Conservation (phyloP, 2,888 invertebrate species). For the Drosophila trichaetosa region DNA sequence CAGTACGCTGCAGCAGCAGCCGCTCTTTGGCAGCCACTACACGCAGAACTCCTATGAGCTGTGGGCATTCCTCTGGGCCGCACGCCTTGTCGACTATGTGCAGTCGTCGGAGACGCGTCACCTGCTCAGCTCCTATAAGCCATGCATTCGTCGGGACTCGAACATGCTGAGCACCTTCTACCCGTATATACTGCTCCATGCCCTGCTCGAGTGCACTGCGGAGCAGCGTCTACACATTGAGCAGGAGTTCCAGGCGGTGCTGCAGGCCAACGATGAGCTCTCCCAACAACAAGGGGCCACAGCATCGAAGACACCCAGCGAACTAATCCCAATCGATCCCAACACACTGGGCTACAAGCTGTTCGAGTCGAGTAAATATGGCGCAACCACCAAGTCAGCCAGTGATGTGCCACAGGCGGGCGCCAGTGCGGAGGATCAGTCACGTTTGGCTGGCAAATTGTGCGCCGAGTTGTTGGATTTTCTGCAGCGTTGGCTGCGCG, state of each 20-base stretch:
- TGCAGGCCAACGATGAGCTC: slow-evolving; percentile 49
- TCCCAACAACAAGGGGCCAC: slow-evolving; percentile 17
- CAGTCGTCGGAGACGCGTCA: slow-evolving; percentile 87
- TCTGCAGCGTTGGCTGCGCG: slow-evolving; percentile 90
- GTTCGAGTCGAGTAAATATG: slow-evolving; percentile 75
- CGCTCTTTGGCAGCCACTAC: slow-evolving; percentile 88
- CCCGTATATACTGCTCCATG: slow-evolving; percentile 90
- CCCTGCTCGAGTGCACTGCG: slow-evolving; percentile 86
- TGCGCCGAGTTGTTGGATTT: slow-evolving; percentile 91
- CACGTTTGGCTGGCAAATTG: slow-evolving; percentile 87
- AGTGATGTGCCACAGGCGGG: slow-evolving; percentile 2
- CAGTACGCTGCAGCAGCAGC: slow-evolving; percentile 85
- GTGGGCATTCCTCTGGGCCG: slow-evolving; percentile 92
- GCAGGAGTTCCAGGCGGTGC: slow-evolving; percentile 86
- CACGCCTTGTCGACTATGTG: slow-evolving; percentile 88
- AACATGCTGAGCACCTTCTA: slow-evolving; percentile 90
- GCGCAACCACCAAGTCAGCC: slow-evolving; percentile 32
- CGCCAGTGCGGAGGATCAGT: slow-evolving; percentile 41
- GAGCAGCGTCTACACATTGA: slow-evolving; percentile 85
- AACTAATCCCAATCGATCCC: slow-evolving; percentile 8
- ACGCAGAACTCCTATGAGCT: slow-evolving; percentile 88
- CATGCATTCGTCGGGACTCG: slow-evolving; percentile 90
- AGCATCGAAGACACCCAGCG: not conserved
- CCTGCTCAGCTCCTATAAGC: slow-evolving; percentile 89
- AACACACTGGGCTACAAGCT: slow-evolving; percentile 63